Percentiles rank a stretch among this genome's conserved stretches.
Conservation (phyloP, 2,113 vertebrate genomes). For the Odocoileus virginianus region DNA sequence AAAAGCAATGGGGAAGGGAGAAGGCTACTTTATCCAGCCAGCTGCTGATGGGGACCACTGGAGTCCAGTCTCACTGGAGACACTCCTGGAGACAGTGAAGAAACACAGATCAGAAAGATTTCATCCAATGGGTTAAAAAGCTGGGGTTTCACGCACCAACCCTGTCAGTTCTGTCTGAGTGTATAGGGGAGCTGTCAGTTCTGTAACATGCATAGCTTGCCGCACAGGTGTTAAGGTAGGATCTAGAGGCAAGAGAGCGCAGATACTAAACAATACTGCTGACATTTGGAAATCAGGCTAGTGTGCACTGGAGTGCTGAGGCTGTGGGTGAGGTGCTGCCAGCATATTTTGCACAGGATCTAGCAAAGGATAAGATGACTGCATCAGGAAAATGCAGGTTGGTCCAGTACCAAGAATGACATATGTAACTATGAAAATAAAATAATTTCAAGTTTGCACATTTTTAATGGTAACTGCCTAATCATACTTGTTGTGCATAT, state of each 20-base stretch:
- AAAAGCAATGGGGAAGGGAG: not conserved
- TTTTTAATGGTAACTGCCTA: not conserved
- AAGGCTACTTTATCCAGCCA: not conserved
- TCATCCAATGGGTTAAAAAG: not conserved
- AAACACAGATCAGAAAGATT: not conserved
- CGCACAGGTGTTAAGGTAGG: accelerated
- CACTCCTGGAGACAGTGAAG: not conserved
- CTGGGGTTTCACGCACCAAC: accelerated
- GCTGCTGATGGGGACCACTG: not conserved
- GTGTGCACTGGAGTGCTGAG: accelerated
- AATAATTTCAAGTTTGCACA: not conserved
- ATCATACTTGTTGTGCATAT: not conserved
- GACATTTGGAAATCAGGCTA: not conserved
- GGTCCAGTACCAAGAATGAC: not conserved
- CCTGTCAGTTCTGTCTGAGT: not conserved
- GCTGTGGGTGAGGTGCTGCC: no score
- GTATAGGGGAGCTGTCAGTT: accelerated
- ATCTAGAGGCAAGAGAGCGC: accelerated
- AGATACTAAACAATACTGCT: not conserved
- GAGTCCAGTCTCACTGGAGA: not conserved
- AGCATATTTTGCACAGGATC: not conserved
- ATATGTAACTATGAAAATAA: not conserved
- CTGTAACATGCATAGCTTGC: not conserved
- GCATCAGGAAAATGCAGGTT: not conserved
- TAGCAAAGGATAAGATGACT: not conserved